Evolutionary conservation across 2,797 vertebrate species (phyloP), one percentile per base, ranked within the genome.

Genomic region (Lindbergichthys nudifrons): DNA sequence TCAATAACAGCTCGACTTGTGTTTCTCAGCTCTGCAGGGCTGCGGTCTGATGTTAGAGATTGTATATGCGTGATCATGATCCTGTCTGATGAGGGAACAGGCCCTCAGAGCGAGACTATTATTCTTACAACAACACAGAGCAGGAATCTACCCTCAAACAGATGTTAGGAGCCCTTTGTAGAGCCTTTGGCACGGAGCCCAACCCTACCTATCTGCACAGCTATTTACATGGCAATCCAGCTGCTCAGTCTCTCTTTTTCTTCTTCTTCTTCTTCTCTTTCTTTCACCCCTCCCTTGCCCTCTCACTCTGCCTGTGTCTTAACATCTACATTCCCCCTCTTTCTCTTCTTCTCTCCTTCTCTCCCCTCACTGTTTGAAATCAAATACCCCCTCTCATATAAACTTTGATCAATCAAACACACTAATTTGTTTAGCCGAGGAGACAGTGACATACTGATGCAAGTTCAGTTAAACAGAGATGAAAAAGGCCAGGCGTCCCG

Each of bases 161-260:
- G 96, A 97, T 97, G 96, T 97, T 97, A 88, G 86, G 88, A 95
- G 95, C 93, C 93, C 95, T 96, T 96, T 96, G 96, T 96, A 95
- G 94, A 94, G 94, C 86, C 94, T 92, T 90, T 97, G 96, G 97
- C 95, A 88, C 19, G 0, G 65, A 87, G 96, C 96, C 96, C 96
- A 90, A 93, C 92, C 93, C 95, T 97, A 97, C 96, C 97, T 97
- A 96, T 97, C 96, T 96, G 94, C 95, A 95, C 95, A 96, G 95
- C 95, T 96, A 97, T 98, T 97, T 97, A 96, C 95, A 96, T 88
- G 95, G 94, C 92, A 94, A 95, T 96, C 95, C 96, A 97, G 96
- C 96, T 97, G 96, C 77, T 93, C 92, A 82, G 89, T 70, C 80
- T 83, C 80, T 83, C 84, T 73, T 74, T 85, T 56, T 61, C 41